Evolutionary conservation across 2,888 invertebrate genomes (phyloP).

Genomic region (Candidula unifasciata): DNA sequence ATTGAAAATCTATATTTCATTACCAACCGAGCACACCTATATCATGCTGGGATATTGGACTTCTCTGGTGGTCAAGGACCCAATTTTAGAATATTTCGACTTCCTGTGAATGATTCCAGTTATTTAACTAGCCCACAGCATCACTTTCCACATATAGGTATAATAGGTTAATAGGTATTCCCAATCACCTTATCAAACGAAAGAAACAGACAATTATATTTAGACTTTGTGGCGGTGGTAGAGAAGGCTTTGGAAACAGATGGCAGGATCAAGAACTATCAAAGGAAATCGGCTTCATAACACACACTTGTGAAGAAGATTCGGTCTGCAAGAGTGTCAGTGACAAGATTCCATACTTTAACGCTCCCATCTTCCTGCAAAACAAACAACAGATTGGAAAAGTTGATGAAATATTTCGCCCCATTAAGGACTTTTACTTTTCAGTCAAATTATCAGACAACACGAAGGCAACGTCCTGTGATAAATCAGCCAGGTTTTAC

Average conservation of each 20-base stretch:
- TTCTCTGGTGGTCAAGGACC: conserved; percentile 46
- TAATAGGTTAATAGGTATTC: conserved; percentile 22
- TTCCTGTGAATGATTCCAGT: conserved; percentile 51
- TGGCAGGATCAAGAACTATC: conserved; percentile 50
- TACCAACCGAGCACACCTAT: conserved; percentile 36
- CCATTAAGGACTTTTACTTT: conserved; percentile 89
- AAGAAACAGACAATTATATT: too few relatives aligned
- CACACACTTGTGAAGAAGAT: conserved; percentile 95
- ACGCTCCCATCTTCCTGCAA: conserved; percentile 96
- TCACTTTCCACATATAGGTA: conserved; percentile 8
- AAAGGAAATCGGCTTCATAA: conserved; percentile 87
- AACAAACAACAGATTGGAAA: conserved; percentile 98
- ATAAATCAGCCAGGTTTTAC: conserved; percentile 88
- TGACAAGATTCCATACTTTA: conserved; percentile 96
- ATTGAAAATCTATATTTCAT: conserved; percentile 26
- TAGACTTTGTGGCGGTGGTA: conserved; percentile 27
- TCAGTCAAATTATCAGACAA: conserved; percentile 95
- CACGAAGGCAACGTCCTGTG: conserved; percentile 93
- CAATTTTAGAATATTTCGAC: conserved; percentile 53
- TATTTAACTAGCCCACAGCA: conserved; percentile 42
- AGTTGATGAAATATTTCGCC: conserved; percentile 99
- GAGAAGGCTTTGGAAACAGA: conserved; percentile 47
- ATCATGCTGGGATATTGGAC: conserved; percentile 45
- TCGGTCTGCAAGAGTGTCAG: conserved; percentile 94
- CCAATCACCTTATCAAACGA: too few relatives aligned